Base-by-base conservation (phyloP, 2,113 vertebrate species). In the Thomomys bottae region DNA sequence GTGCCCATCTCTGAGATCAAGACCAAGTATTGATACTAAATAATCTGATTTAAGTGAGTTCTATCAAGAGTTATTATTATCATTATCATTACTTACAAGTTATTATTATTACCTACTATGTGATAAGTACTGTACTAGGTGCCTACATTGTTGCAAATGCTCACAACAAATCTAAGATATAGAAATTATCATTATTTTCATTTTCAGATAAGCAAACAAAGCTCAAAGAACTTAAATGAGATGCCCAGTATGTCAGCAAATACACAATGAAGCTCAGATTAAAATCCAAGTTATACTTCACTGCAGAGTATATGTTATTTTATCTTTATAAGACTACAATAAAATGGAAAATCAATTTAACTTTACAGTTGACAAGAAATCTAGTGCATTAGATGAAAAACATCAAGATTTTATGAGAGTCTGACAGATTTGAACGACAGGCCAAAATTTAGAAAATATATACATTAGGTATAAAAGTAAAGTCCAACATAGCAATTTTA, bases 401-500 rank as follows among this genome's bases (percentile, higher is more conserved):
- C 84, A 40, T 71, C 75, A 72, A 84, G 66, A 92, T 84, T 91
- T 83, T 73, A 57, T 8, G 67, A 87, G 49, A 54, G 32, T 57
- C 28, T 84, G 67, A 87, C 59, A 90, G 30, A 95, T 87, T 61
- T 80, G 32, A 94, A 92, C 59, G 77, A 11, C 75, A 95, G 42
- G 45, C 54, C 54, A 94, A 57, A 95, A 91, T 91, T 92, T 7
- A 67, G 84, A 84, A 84, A 34, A 78, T 4, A 81, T 36, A 66
- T 28, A 67, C 61, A 40, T 63, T 88, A 79, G 30, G n/a, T 77
- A 90, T 67, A 67, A 94, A 94, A 36, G 54, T 87, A 54, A 88
- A 34, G 30, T 84, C 30, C 23, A 73, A 86, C 42, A 70, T 26
- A 45, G 54, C 84, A 95, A 32, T 77, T 95, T 83, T 75, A 68